Conservation (phyloP, 2,797 vertebrate genomes). For the Ctenosaura bakeri region DNA sequence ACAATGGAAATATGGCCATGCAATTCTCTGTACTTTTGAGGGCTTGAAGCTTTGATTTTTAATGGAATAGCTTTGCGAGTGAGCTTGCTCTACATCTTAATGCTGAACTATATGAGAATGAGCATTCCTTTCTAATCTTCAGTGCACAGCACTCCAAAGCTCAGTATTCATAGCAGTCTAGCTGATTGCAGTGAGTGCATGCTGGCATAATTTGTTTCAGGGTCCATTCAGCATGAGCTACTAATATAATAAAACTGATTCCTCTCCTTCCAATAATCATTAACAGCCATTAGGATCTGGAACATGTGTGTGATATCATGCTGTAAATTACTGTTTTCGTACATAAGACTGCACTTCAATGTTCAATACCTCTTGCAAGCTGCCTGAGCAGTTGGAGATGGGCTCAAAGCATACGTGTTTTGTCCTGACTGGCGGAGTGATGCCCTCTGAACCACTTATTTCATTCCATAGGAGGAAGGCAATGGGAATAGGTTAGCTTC, state of each 20-base stretch:
- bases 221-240: conserved; percentile 4
- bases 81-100: background rate
- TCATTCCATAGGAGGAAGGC: background rate
- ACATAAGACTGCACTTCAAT: conserved; percentile 5
- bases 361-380: background rate
- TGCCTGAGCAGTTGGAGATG: no score
- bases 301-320: background rate
- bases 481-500: background rate
- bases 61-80: conserved; percentile 30
- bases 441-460: background rate
- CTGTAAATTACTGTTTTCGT: conserved; percentile 6
- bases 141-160: background rate
- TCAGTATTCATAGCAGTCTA: background rate
- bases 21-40: conserved; percentile 36
- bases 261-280: conserved; percentile 18
- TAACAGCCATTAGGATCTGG: conserved; percentile 25
- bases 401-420: background rate
- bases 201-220: background rate
- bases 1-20: conserved; percentile 5
- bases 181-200: background rate
- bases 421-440: background rate
- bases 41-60: conserved; percentile 37
- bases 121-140: background rate
- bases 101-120: background rate
- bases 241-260: conserved; percentile 27